Conservation (phyloP, 1,140 invertebrate genomes). For the Sinella curviseta region DNA sequence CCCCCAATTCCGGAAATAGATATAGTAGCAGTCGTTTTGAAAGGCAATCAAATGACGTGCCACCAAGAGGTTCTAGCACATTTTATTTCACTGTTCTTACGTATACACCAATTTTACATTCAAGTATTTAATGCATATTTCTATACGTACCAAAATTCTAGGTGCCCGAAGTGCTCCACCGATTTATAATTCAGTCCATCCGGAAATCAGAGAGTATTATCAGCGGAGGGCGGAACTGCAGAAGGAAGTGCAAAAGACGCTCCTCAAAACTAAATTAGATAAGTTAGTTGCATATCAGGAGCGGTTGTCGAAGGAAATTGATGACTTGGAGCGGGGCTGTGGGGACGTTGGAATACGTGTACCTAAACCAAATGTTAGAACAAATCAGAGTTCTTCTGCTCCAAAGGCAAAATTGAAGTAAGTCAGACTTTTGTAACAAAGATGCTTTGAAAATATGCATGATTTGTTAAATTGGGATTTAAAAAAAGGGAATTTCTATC, state of each 20-base stretch:
- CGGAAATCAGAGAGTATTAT: neutral
- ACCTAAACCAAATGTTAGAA: neutral
- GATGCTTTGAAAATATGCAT: neutral
- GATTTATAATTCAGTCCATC: neutral
- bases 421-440: neutral
- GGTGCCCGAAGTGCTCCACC: constrained; percentile 3
- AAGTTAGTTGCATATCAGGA: neutral
- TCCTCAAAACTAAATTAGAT: neutral
- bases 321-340: neutral
- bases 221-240: neutral
- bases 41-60: neutral
- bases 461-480: neutral
- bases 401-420: constrained; percentile 7
- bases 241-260: neutral
- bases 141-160: too few species aligned
- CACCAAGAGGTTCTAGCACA: constrained; percentile 1
- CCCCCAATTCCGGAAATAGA: neutral
- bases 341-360: neutral
- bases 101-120: neutral
- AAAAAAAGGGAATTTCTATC: neutral
- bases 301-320: neutral
- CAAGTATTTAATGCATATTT: neutral
- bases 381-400: neutral
- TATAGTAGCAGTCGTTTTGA: neutral
- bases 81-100: neutral